phyloP scores from a whole-genome alignment of 2,888 invertebrate genomes.

The Tridacna crocea region DNA sequence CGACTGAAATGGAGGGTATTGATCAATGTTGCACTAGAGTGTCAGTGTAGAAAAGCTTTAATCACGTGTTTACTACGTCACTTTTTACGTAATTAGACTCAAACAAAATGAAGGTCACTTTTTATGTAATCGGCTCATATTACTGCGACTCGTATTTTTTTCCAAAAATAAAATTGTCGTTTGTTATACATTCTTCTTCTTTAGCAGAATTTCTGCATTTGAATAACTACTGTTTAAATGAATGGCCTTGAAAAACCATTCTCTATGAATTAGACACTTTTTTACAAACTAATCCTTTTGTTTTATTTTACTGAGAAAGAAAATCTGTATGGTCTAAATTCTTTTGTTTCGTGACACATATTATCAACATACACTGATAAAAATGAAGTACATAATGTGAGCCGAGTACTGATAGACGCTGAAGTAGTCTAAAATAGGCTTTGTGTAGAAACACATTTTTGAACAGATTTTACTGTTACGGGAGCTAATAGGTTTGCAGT shows the following conservation, averaged over 20 bases:
- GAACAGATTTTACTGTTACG: no score
- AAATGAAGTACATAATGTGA: not conserved
- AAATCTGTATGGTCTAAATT: no score
- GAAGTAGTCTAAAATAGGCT: not conserved
- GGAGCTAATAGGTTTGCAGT: not conserved
- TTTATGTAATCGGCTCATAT: conserved; percentile 12
- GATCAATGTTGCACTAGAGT: conserved; percentile 64
- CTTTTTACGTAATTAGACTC: conserved; percentile 27
- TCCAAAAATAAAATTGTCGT: not conserved
- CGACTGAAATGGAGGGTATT: conserved; percentile 57
- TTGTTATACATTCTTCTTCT: no score
- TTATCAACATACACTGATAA: no score
- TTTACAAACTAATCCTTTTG: no score
- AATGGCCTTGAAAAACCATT: no score
- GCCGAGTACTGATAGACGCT: conserved; percentile 20
- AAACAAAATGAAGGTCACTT: not conserved
- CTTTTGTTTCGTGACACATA: no score
- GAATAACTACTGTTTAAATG: no score
- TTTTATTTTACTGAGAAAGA: no score
- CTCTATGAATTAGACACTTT: no score
- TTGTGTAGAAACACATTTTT: not conserved
- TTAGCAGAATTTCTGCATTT: not conserved
- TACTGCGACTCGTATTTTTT: not conserved
- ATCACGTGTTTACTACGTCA: conserved; percentile 62
- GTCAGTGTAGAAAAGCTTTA: conserved; percentile 58